Evolutionary conservation across 1,140 invertebrate genomes (phyloP), one percentile per base, ranked within the genome.

Genomic region (Spodoptera frugiperda): DNA sequence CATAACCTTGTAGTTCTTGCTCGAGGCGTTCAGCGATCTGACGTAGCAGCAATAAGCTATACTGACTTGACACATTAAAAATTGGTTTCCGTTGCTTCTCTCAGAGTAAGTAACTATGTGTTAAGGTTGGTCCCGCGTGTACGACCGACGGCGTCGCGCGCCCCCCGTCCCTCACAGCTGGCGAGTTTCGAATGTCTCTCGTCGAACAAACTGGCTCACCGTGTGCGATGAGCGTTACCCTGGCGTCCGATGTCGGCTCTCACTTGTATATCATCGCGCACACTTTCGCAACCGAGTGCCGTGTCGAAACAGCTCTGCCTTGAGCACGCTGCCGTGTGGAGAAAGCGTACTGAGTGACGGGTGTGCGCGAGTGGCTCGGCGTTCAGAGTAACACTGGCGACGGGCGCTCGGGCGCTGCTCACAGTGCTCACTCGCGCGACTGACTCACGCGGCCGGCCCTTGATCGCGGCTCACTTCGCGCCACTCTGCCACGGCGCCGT

Each of bases 1-100:
- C 92, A 94, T 92, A 94, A 93, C 93, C 90, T 93, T 92, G 87
- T 94, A 94, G 89, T 94, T 94, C 90, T 90, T 94, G 89, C 91
- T 93, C 84, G 88, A 91, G 87, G 89, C 91, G 90, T 87, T 93
- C 91, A 85, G 89, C 93, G 90, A 92, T 94, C 91, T 91, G 87
- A 94, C 92, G 91, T 92, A 92, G 91, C 89, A 92, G 91, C 90
- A 92, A 87, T 93, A 88, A 87, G 89, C 92, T 91, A 91, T 91
- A 88, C 92, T 94, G 89, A 94, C 92, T 89, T 94, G 91, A 94
- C 93, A 94, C 94, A 94, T 94, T 94, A 94, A 94, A 94, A 94
- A 91, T 91, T 93, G 91, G 86, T 93, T 92, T 92, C 84, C 83
- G 88, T 90, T 80, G 83, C 87, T 75, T 75, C 48, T 88, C 85